Evolutionary conservation across 2,888 invertebrate species (phyloP), one percentile per base, ranked within the genome.

Genomic region (Phortica magna): DNA sequence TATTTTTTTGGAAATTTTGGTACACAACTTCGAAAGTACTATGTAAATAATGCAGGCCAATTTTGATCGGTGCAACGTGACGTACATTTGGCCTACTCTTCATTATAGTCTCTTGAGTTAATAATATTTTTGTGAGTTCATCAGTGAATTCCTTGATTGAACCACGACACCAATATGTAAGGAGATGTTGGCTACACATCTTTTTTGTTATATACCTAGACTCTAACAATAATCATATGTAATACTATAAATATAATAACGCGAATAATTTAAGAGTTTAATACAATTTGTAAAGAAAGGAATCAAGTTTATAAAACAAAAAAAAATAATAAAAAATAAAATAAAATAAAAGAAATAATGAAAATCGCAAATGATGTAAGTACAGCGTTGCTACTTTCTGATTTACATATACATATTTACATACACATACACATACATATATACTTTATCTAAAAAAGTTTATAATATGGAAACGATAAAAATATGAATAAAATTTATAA

Each of bases 281-380:
- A 86, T 83, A 78, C 79, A 76, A 84, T 80, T 80, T 81, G 80
- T 80, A 78, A 79, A 55, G 10, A 55, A 67, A 59, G 77, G 65
- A 48, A 71, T 75, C 74, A 79, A 73, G 80, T 85, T 85, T 84
- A 78, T 81, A 76, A 83, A 82, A 75, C 79, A 83, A 73, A 77
- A 83, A 73, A 76, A 80, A 80, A 77, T 81, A 83, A 81, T 84
- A 85, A 87, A 61, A 61, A 61, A n/a, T 12, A n/a, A 12, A 22
- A 61, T 48, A 48, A 48, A 48, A 48, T 48, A 0, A 78, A 74
- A 81, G 79, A 77, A 84, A 84, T 76, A 77, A 80, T 85, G 85
- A 87, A 85, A 85, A 85, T 87, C 83, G 82, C 84, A 80, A 81
- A 85, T 78, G 85, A 79, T 82, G 81, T 83, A 80, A 80, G 77